Conservation (phyloP, 2,797 vertebrate genomes). For the Ceryle rudis region DNA sequence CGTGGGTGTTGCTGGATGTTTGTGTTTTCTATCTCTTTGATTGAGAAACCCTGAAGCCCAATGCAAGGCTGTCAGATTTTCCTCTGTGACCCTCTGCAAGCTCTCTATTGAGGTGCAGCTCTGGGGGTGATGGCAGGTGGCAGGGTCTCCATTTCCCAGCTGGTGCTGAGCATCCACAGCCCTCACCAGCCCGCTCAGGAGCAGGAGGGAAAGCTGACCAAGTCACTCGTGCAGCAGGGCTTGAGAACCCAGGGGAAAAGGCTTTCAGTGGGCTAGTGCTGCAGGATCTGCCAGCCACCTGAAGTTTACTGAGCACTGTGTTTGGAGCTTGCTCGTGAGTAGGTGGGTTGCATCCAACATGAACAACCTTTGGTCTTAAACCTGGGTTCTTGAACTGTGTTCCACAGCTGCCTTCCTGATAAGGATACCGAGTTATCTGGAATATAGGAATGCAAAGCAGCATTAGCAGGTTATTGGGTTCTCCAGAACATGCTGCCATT, state of each 20-base stretch:
- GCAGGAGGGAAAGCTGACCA: not conserved
- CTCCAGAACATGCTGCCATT: not conserved
- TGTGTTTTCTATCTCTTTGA: not conserved
- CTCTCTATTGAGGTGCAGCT: not conserved
- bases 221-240: not conserved
- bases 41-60: not conserved
- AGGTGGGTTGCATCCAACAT: rapidly evolving
- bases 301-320: rapidly evolving
- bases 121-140: no score
- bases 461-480: slow-evolving; percentile 29
- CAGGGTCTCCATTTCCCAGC: not conserved
- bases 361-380: slow-evolving; percentile 53
- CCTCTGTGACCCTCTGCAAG: not conserved
- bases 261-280: not conserved
- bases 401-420: not conserved
- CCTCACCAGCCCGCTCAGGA: not conserved
- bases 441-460: not conserved
- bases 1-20: not conserved
- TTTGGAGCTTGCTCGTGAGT: not conserved
- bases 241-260: not conserved
- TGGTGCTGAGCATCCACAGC: rapidly evolving
- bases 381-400: slow-evolving; percentile 3
- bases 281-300: not conserved
- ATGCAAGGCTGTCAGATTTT: not conserved
- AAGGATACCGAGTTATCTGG: slow-evolving; percentile 6